Percentiles rank a stretch among this genome's conserved stretches.
Conservation (phyloP, 2,113 vertebrate species). For the Nestor notabilis region DNA sequence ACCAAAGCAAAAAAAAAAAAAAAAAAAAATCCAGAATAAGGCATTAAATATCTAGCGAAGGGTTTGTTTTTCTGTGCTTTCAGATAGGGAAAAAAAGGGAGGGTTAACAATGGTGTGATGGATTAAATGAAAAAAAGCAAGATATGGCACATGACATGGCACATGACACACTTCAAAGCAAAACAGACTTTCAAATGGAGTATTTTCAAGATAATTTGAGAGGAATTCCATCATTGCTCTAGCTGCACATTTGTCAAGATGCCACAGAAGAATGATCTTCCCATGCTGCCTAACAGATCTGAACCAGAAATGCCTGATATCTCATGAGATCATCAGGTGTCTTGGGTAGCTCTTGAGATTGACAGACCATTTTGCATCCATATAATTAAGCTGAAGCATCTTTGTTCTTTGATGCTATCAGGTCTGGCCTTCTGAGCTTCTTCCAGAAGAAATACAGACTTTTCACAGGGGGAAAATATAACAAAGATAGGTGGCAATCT, state of each 20-base stretch:
- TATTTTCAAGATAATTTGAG: constrained; percentile 4
- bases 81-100: neutral
- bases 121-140: neutral
- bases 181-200: neutral
- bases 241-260: neutral
- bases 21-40: neutral
- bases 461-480: neutral
- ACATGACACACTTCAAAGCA: neutral
- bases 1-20: neutral
- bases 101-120: neutral
- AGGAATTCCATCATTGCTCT: neutral
- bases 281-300: neutral
- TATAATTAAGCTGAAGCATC: neutral
- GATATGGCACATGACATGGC: neutral
- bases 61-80: neutral
- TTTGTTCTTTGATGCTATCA: neutral
- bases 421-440: neutral
- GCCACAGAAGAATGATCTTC: neutral
- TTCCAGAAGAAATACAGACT: neutral
- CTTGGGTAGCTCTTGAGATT: neutral
- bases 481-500: constrained; percentile 10
- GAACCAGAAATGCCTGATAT: neutral
- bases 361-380: neutral
- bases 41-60: neutral
- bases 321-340: neutral